phyloP scores from a whole-genome alignment of 2,113 vertebrate species.

The Sebastes fasciatus region DNA sequence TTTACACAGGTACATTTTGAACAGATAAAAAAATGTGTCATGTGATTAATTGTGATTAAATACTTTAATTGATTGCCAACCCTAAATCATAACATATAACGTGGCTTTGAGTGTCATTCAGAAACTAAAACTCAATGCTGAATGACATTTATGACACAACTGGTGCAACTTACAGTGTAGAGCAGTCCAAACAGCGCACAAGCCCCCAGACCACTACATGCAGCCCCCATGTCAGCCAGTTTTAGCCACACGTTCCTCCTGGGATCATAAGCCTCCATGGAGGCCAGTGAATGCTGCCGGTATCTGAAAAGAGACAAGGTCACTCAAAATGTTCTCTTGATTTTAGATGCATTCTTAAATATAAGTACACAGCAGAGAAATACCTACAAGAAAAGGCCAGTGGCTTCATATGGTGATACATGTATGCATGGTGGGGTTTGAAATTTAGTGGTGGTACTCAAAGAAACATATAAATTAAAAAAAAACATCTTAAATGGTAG shows the following conservation, averaged over 20 bases:
- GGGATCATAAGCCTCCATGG: slow-evolving; percentile 85
- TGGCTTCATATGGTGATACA: background rate
- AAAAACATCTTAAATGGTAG: background rate
- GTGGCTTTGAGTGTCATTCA: background rate
- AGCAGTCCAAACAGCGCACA: slow-evolving; percentile 86
- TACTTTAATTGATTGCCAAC: no score
- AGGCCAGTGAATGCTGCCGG: slow-evolving; percentile 78
- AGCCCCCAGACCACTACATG: slow-evolving; percentile 86
- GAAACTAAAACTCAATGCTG: background rate
- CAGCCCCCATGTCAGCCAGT: slow-evolving; percentile 80
- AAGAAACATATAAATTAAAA: background rate
- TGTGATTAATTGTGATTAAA: no score
- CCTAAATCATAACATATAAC: background rate
- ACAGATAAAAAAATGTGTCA: no score
- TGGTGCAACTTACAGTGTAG: slow-evolving; percentile 75
- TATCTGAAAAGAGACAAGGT: slow-evolving; percentile 69
- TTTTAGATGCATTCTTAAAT: background rate
- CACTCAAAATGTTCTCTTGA: background rate
- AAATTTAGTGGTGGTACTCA: background rate
- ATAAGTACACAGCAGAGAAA: background rate
- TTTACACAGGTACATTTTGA: no score
- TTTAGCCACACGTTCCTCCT: slow-evolving; percentile 79
- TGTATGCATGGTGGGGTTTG: no score
- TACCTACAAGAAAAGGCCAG: background rate
- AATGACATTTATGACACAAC: background rate